Conservation (phyloP, 2,113 vertebrate species). For the Tyto alba region DNA sequence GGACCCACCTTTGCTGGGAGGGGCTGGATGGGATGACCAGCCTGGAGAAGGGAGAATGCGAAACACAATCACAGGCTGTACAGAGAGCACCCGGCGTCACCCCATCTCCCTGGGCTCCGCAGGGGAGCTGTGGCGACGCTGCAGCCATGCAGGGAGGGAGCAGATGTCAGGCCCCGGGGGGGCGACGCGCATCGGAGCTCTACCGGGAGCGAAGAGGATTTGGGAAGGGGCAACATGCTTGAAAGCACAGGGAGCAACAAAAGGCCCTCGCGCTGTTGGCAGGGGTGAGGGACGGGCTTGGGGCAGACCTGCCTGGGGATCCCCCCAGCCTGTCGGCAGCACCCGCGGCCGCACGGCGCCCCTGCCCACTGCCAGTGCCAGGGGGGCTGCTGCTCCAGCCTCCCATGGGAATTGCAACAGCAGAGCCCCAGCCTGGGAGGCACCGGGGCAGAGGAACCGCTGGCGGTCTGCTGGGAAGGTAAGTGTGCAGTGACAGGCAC, state of each 20-base stretch:
- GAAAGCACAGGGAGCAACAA: not conserved
- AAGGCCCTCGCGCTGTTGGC: not conserved
- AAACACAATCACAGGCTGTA: not conserved
- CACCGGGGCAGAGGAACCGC: not conserved
- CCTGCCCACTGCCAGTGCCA: not conserved
- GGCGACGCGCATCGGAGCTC: accelerated
- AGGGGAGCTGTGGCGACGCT: accelerated
- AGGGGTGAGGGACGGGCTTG: accelerated
- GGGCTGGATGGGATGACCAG: accelerated
- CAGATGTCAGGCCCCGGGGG: accelerated
- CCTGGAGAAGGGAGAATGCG: not conserved
- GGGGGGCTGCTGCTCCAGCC: not conserved
- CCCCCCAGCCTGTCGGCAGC: not conserved
- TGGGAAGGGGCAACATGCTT: not conserved
- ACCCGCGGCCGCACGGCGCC: accelerated
- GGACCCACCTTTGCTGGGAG: not conserved
- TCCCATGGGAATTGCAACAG: not conserved
- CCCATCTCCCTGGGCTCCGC: not conserved
- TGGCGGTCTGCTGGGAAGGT: not conserved
- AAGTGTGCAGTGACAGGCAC: not conserved
- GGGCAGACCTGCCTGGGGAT: not conserved
- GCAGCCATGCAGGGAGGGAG: not conserved
- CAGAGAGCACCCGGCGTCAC: not conserved
- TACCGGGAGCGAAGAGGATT: not conserved
- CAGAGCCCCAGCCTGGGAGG: not conserved